Evolutionary conservation across 2,113 vertebrate species (phyloP).

Genomic region (Sarotherodon lohbergeri): DNA sequence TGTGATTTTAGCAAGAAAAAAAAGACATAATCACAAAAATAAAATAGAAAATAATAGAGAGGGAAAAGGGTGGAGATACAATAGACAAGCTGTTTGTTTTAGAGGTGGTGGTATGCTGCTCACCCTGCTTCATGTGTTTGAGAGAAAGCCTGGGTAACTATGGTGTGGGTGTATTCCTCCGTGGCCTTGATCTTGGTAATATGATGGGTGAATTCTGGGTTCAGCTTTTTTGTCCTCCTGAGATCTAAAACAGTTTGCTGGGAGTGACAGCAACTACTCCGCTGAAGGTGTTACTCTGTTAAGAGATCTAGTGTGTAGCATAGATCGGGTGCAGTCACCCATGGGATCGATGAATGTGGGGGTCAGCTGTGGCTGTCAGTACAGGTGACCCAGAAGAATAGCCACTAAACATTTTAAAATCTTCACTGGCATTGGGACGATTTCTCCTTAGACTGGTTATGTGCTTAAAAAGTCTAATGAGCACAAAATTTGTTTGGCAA

Average conservation of each 20-base stretch:
- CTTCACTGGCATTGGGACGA: background rate
- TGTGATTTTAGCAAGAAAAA: background rate
- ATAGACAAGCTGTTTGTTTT: background rate
- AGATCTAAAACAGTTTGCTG: constrained; percentile 11
- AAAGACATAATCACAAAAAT: background rate
- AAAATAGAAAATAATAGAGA: background rate
- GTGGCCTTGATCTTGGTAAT: constrained; percentile 22
- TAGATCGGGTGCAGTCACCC: constrained; percentile 18
- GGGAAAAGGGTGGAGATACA: background rate
- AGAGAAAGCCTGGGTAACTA: constrained; percentile 28
- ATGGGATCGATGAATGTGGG: background rate
- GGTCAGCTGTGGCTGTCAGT: constrained; percentile 18
- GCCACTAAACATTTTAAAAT: background rate
- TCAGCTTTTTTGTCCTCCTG: constrained; percentile 7
- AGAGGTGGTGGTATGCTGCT: background rate
- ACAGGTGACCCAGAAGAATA: constrained; percentile 21
- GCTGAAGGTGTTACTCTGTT: background rate
- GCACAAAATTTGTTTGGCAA: background rate
- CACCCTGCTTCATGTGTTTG: constrained; percentile 15
- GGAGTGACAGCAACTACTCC: constrained; percentile 20
- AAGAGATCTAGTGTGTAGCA: background rate
- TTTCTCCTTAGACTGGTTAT: background rate
- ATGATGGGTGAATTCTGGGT: constrained; percentile 34
- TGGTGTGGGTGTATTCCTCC: constrained; percentile 51
- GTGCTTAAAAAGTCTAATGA: background rate